phyloP scores from a whole-genome alignment of 1,140 invertebrate genomes.

The Palaemon carinicauda region DNA sequence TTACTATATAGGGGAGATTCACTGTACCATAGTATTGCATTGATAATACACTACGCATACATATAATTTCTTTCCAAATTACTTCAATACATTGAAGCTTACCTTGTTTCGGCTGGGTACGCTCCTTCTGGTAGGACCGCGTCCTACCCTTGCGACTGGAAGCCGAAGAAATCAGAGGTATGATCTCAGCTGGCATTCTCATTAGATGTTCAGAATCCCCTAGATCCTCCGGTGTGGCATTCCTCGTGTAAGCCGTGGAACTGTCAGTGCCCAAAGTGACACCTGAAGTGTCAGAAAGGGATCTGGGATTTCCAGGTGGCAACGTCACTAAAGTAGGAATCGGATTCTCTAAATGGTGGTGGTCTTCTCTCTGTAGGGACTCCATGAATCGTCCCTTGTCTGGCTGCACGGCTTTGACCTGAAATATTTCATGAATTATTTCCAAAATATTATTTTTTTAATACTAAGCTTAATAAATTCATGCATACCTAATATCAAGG shows the following conservation, averaged over 20 bases:
- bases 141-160: background rate
- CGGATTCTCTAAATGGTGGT: no score
- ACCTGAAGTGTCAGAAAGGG: no score
- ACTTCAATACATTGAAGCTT: no score
- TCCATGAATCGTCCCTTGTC: slow-evolving; percentile 8
- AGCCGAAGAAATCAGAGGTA: background rate
- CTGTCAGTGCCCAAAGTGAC: no score
- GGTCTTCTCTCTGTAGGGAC: background rate
- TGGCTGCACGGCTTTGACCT: slow-evolving; percentile 6
- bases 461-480: no score
- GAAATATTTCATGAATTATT: background rate
- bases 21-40: no score
- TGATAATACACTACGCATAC: no score
- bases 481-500: no score
- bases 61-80: background rate
- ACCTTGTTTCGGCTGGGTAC: no score
- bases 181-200: slow-evolving; percentile 18
- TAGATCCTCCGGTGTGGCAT: background rate
- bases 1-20: no score
- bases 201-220: background rate
- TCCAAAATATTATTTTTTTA: background rate
- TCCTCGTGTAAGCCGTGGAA: background rate
- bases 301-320: no score
- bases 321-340: no score
- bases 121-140: background rate